Percentiles rank a stretch among this genome's conserved stretches.
phyloP scores from a whole-genome alignment of 2,888 invertebrate genomes.

The Drosophila stalkeri region DNA sequence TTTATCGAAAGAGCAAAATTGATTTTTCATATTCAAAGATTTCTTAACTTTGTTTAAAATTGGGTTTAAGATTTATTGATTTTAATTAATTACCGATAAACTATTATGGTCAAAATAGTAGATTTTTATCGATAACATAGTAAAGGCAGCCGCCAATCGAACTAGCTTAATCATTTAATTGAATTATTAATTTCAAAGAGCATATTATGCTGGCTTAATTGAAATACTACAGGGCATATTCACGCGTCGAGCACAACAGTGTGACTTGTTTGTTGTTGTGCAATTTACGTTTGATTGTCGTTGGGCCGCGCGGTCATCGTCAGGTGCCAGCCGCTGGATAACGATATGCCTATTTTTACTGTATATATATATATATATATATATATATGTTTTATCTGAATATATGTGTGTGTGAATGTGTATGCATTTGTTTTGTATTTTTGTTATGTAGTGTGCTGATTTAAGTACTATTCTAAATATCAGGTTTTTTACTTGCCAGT shows the following conservation, averaged over 20 bases:
- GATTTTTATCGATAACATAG: not conserved
- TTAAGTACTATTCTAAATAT: conserved; percentile 65
- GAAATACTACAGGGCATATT: conserved; percentile 5
- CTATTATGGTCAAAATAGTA: too few species aligned
- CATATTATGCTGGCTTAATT: not conserved
- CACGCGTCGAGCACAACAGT: not conserved
- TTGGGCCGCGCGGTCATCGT: conserved; percentile 55
- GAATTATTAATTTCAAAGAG: too few species aligned
- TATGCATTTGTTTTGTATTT: conserved; percentile 31
- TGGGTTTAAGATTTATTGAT: too few species aligned
- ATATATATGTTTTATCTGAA: not conserved
- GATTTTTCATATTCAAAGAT: too few species aligned
- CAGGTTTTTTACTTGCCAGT: conserved; percentile 61
- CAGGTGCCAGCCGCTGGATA: conserved; percentile 49
- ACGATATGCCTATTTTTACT: conserved; percentile 42
- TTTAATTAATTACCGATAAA: too few species aligned
- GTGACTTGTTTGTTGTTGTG: conserved; percentile 47
- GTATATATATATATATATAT: not conserved
- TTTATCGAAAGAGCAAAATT: too few species aligned
- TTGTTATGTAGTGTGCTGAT: conserved; percentile 31
- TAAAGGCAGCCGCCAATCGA: not conserved
- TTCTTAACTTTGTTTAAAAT: too few species aligned
- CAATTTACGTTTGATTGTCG: conserved; percentile 58
- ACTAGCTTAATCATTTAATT: not conserved
- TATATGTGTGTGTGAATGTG: conserved; percentile 1